Evolutionary conservation across 2,113 vertebrate genomes (phyloP).

Genomic region (Mellivora capensis): DNA sequence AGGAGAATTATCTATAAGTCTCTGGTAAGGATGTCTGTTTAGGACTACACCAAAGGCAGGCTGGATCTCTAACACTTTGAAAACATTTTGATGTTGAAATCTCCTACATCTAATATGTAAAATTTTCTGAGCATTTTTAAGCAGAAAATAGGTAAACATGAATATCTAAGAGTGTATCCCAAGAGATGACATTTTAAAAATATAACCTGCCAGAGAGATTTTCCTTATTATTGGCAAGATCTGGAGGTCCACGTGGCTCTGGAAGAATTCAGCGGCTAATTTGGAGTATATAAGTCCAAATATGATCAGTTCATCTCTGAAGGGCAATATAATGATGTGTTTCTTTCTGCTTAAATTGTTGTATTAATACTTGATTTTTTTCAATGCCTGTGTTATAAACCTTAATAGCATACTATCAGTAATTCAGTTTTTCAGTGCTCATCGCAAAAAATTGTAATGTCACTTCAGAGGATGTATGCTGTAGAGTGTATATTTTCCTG

Average conservation of each 20-base stretch:
- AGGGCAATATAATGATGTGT: not conserved
- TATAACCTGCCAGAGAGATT: not conserved
- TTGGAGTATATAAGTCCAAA: not conserved
- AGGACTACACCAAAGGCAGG: not conserved
- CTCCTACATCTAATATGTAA: not conserved
- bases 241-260: not conserved
- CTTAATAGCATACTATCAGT: not conserved
- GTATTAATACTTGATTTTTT: constrained; percentile 1
- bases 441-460: not conserved
- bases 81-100: constrained; percentile 37
- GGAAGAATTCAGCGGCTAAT: not conserved
- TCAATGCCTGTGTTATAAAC: not conserved
- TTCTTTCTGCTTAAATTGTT: not conserved
- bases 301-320: not conserved
- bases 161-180: constrained; percentile 33
- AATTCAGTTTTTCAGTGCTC: not conserved
- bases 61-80: not conserved
- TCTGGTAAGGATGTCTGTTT: not conserved
- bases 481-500: constrained; percentile 16
- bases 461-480: not conserved
- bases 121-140: constrained; percentile 34
- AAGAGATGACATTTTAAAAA: constrained; percentile 47
- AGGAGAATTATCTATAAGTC: not conserved
- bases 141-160: constrained; percentile 33
- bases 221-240: constrained; percentile 10